Evolutionary conservation across 1,140 invertebrate species (phyloP).

Genomic region (Cydia splendana): DNA sequence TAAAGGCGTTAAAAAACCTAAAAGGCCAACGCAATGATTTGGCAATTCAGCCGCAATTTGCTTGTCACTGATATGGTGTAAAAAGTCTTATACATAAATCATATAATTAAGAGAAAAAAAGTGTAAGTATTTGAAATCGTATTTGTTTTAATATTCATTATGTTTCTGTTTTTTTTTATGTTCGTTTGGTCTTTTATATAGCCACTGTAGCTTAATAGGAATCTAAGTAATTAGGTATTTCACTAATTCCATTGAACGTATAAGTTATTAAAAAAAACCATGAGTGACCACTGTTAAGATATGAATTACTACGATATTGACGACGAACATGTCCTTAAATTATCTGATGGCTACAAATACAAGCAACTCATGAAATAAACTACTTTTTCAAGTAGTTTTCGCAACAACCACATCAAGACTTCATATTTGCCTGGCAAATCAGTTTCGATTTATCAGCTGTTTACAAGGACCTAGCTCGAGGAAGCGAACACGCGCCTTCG

Average conservation of each 20-base stretch:
- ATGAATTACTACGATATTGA: too few species aligned
- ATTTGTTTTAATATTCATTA: not conserved
- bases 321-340: too few species aligned
- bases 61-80: constrained; percentile 14
- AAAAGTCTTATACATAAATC: constrained; percentile 21
- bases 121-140: not conserved
- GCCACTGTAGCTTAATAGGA: too few species aligned
- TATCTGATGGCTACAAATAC: too few species aligned
- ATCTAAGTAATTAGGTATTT: too few species aligned
- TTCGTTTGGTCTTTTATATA: too few species aligned
- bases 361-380: too few species aligned
- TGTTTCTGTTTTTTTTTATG: too few species aligned
- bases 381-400: not conserved
- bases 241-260: too few species aligned
- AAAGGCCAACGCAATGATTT: constrained; percentile 29
- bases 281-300: too few species aligned
- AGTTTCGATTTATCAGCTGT: constrained; percentile 17
- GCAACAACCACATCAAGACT: not conserved
- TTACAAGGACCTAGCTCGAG: constrained; percentile 15
- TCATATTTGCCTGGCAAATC: constrained; percentile 1
- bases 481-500: constrained; percentile 22
- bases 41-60: constrained; percentile 15
- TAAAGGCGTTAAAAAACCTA: constrained; percentile 25
- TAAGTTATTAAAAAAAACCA: too few species aligned
- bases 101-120: not conserved